These are phyloP conservation scores for Pseudoatta argentina DNA, from an alignment of 1,140 invertebrate species.

Conservation along the genomic window DNA sequence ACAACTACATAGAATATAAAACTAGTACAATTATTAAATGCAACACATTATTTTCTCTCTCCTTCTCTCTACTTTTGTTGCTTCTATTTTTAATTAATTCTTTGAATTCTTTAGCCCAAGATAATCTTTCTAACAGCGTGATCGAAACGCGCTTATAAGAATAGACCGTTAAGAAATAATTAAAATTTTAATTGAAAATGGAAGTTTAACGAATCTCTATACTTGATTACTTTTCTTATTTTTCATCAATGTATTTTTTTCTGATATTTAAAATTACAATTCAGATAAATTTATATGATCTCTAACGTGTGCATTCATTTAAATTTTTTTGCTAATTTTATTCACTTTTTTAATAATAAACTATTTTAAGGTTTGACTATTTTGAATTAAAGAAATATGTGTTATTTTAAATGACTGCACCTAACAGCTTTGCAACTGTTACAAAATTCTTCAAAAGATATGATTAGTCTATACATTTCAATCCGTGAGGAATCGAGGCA, in stretches of 20 bases:
- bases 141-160: constrained; percentile 29
- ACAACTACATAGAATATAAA: background rate
- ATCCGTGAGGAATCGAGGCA: no score
- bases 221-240: background rate
- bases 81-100: constrained; percentile 40
- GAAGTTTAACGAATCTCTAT: constrained; percentile 6
- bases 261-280: constrained; percentile 20
- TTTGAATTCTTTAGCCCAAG: background rate
- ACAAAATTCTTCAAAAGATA: no score
- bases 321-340: background rate
- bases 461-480: no score
- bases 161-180: constrained; percentile 31
- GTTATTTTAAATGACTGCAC: background rate
- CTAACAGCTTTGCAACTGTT: no score
- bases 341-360: background rate
- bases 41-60: background rate
- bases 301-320: background rate
- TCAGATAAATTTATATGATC: background rate
- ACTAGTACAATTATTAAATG: background rate
- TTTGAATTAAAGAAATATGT: background rate
- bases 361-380: no score
- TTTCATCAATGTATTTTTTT: background rate
- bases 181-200: constrained; percentile 56
- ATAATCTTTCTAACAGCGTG: constrained; percentile 28
- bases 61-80: background rate